Conservation (phyloP, 2,888 invertebrate genomes). For the Trypoxylon attenuatum region DNA sequence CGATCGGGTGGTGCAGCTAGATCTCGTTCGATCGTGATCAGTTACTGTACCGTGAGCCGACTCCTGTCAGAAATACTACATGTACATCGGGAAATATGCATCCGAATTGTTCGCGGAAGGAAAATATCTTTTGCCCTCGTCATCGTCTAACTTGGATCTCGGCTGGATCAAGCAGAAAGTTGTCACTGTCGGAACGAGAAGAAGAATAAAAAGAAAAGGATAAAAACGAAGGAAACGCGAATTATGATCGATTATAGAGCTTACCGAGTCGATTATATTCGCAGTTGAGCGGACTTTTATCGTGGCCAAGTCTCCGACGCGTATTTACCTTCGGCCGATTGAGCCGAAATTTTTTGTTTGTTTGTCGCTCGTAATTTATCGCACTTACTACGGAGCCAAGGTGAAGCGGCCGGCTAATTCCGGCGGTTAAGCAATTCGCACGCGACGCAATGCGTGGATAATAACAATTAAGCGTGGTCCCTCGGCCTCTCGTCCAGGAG, state of each 20-base stretch:
- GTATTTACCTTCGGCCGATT: slow-evolving; percentile 25
- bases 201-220: not conserved
- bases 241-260: slow-evolving; percentile 31
- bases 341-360: slow-evolving; percentile 22
- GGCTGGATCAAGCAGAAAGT: not conserved
- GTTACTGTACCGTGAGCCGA: too few relatives aligned
- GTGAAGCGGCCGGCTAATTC: slow-evolving; percentile 41
- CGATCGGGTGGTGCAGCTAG: slow-evolving; percentile 34
- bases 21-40: too few relatives aligned
- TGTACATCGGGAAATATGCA: too few relatives aligned
- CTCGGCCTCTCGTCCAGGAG: too few relatives aligned
- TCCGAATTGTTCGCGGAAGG: too few relatives aligned
- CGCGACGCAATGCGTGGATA: slow-evolving; percentile 6
- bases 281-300: not conserved
- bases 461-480: slow-evolving; percentile 22
- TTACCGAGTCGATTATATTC: not conserved
- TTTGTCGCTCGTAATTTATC: slow-evolving; percentile 37
- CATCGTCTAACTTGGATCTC: too few relatives aligned
- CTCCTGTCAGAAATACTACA: too few relatives aligned
- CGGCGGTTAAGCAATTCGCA: slow-evolving; percentile 34
- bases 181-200: not conserved
- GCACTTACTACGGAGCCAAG: slow-evolving; percentile 37
- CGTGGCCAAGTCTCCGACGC: not conserved
- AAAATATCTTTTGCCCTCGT: too few relatives aligned
- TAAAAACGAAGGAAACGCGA: slow-evolving; percentile 14